Evolutionary conservation across 2,113 vertebrate species (phyloP), one percentile per base, ranked within the genome.

Genomic region (Hydropotes inermis): DNA sequence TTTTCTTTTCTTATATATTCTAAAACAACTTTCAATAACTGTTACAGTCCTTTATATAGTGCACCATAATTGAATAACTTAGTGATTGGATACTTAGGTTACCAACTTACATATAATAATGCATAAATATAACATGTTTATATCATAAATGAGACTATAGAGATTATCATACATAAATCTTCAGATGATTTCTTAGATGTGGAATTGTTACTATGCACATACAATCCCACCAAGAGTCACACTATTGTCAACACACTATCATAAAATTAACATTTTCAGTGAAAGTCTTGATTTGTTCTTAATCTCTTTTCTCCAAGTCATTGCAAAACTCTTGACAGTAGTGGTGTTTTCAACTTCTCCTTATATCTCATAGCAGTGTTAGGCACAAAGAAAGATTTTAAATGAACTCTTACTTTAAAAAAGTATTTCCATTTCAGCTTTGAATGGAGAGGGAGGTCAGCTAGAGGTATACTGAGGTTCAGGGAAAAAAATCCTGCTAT

Each of bases 401-500:
- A 93, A 95, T 94, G 43, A 97, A 90, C 88, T 76, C 27, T 93
- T 89, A 94, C 87, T 92, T 95, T 39, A 36, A 87, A 96, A 86
- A 84, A 70, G 47, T 33, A 97, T 50, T 88, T 8, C 74, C 33
- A 91, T 96, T 93, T 87, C 54, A 50, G 30, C 15, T 45, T 91
- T 55, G 84, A 30, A 47, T 83, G 9, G n/a, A 81, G 36, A 52
- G 25, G 28, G 17, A 94, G 30, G 27, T 91, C 50, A 87, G 27
- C 28, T 52, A 76, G 28, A 88, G 82, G n/a, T 85, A 39, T n/a
- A 57, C 21, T 33, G 28, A 36, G 33, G 7, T 74, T 92, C 78
- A 82, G 83, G 5, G 12, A 55, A 83, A 83, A 67, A 78, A 43
- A 60, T 36, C 28, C 52, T 54, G 36, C 76, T 28, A 84, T 81